Evolutionary conservation across 1,140 invertebrate species (phyloP), one percentile per base, ranked within the genome.

Genomic region (Trissolcus basalis): DNA sequence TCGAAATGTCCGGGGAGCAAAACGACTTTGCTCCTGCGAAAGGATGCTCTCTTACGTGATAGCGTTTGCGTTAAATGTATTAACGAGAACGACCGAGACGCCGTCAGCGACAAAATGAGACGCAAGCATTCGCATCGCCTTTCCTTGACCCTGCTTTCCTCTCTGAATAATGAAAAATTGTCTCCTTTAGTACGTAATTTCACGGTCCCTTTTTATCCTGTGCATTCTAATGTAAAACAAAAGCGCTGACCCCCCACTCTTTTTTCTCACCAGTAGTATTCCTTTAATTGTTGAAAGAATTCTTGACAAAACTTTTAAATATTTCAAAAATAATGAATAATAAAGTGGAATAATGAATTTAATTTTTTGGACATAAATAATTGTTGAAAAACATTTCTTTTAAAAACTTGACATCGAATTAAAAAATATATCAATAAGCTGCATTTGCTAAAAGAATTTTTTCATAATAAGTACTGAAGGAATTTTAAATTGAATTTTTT

Each of bases 11-110:
- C 68, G 72, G 67, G 50, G 69, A 63, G 68, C 67, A 45, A 70
- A 78, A 78, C 68, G 77, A 71, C 77, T 70, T 71, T 77, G 48
- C 59, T 69, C 74, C 54, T 55, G 67, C 48, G 15, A 53, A 54
- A 68, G 64, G 63, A 68, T 68, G 33, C 60, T 44, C 33, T 76
- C 60, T 70, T 58, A 49, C 67, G 51, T 71, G 67, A 63, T 75
- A 79, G 67, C 67, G 67, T 64, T 79, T 72, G 69, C 63, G 63
- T 75, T 79, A 68, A 79, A 73, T 73, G 73, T 76, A 77, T 77
- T 76, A 79, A 79, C 60, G 73, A 79, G 69, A 65, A 48, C 60
- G 45, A 71, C 69, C 9, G 35, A 68, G 33, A 70, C 35, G n/a
- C 39, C 10, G 59, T 9, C n/a, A 56, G 32, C 43, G 53, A 68